Evolutionary conservation across 2,113 vertebrate genomes (phyloP).

Genomic region (Myotis brandtii): DNA sequence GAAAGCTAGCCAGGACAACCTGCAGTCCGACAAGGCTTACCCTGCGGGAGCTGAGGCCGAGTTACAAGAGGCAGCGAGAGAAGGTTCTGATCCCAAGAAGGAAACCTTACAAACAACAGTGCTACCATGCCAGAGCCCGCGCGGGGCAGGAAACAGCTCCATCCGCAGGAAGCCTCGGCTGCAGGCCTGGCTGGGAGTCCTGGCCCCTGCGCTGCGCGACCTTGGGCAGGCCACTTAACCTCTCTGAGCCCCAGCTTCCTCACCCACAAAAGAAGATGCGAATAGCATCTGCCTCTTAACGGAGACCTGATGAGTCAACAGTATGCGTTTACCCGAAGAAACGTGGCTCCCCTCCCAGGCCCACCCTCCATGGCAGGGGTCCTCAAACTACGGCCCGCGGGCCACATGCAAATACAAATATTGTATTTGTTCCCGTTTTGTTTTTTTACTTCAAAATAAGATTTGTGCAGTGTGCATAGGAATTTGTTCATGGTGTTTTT

Average conservation of each 20-base stretch:
- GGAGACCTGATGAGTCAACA: rapidly evolving
- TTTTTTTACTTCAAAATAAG: too few species aligned
- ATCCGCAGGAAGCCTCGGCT: not conserved
- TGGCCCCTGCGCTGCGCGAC: not conserved
- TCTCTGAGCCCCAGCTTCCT: not conserved
- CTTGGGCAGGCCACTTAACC: not conserved
- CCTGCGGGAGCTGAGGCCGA: not conserved
- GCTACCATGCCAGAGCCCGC: rapidly evolving
- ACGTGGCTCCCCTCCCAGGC: not conserved
- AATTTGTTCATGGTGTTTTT: too few species aligned
- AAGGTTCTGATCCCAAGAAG: not conserved
- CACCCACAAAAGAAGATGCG: not conserved
- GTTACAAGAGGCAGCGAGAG: not conserved
- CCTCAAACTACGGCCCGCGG: too few species aligned
- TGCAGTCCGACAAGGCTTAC: not conserved
- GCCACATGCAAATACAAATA: too few species aligned
- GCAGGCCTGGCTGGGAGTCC: not conserved
- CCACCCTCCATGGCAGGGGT: too few species aligned
- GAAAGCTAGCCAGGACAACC: rapidly evolving
- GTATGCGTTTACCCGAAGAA: rapidly evolving
- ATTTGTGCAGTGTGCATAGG: too few species aligned
- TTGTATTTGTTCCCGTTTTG: too few species aligned
- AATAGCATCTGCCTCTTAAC: rapidly evolving
- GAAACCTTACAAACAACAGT: not conserved
- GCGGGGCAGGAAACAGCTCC: not conserved